Evolutionary conservation across 2,113 vertebrate genomes (phyloP).

Genomic region (Clarias macrocephalus): DNA sequence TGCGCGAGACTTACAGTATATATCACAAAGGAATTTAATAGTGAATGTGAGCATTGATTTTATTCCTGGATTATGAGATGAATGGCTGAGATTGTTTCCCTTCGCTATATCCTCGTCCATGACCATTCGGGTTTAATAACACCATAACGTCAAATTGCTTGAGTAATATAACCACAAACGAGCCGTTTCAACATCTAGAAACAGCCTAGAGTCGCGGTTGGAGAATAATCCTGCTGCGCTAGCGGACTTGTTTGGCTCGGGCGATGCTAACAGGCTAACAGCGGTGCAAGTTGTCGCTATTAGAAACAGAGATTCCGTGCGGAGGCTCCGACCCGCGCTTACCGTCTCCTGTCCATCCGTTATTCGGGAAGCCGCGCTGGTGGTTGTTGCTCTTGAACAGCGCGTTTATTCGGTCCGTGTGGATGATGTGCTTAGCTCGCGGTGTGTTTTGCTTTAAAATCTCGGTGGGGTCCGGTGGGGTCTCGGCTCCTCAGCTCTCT

Average conservation of each 20-base stretch:
- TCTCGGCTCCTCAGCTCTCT: neutral
- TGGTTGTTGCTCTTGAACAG: neutral
- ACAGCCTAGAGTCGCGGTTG: neutral
- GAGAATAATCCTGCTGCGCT: neutral
- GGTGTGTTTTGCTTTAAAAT: slow-evolving; percentile 32
- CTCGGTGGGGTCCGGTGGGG: slow-evolving; percentile 49
- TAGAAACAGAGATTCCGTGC: neutral
- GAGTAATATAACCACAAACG: neutral
- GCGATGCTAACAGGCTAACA: slow-evolving; percentile 55
- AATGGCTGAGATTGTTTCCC: neutral
- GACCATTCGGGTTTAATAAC: neutral
- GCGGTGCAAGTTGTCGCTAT: slow-evolving; percentile 29
- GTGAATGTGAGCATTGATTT: neutral
- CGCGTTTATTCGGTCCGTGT: neutral
- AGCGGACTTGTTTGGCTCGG: slow-evolving; percentile 2
- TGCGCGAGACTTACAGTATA: too few relatives aligned
- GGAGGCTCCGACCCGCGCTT: slow-evolving; percentile 9
- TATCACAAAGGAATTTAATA: neutral
- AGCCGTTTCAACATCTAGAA: too few relatives aligned
- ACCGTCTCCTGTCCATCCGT: slow-evolving; percentile 35
- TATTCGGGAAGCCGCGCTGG: neutral
- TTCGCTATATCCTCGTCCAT: neutral
- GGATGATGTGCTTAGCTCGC: slow-evolving; percentile 16
- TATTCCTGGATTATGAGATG: neutral
- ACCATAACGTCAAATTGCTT: neutral